These are phyloP conservation scores for Toxotes jaculatrix DNA, from an alignment of 2,113 vertebrate genomes.

Conservation along the genomic window DNA sequence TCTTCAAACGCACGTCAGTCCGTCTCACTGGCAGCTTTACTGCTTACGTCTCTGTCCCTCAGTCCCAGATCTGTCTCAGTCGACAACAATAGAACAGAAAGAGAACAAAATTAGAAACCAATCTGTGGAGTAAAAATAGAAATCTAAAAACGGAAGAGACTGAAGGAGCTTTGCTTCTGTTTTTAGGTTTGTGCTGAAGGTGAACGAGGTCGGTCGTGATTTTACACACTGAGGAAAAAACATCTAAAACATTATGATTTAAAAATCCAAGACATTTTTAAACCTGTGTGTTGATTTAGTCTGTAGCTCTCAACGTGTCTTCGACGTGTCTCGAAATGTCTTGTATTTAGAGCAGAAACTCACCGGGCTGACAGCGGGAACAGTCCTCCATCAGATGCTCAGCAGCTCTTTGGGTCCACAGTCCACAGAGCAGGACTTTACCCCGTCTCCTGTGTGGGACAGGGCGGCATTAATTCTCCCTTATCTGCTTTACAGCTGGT, in stretches of 20 bases:
- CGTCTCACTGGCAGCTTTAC: too few species aligned
- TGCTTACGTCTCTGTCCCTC: background rate
- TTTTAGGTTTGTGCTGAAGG: conserved; percentile 25
- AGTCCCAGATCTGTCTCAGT: conserved; percentile 35
- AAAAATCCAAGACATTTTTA: too few species aligned
- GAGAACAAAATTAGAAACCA: conserved; percentile 33
- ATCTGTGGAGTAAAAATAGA: conserved; percentile 54
- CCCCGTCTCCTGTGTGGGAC: conserved; percentile 45
- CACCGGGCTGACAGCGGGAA: conserved; percentile 49
- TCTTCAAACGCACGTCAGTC: too few species aligned
- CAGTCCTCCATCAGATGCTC: conserved; percentile 67
- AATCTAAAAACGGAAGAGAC: conserved; percentile 55
- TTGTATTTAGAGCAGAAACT: conserved; percentile 47
- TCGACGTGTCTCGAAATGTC: background rate
- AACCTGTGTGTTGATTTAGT: background rate
- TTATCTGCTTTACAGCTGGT: conserved; percentile 47
- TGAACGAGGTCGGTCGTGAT: conserved; percentile 34
- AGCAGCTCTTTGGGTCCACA: conserved; percentile 52
- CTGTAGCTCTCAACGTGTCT: background rate
- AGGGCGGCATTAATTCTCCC: background rate
- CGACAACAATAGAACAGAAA: conserved; percentile 20
- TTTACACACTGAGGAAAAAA: too few species aligned
- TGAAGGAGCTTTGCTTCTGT: conserved; percentile 7
- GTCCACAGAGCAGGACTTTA: conserved; percentile 73
- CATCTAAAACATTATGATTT: too few species aligned